These are phyloP conservation scores for Podilymbus podiceps DNA, from an alignment of 2,113 vertebrate genomes.

Conservation along the genomic window DNA sequence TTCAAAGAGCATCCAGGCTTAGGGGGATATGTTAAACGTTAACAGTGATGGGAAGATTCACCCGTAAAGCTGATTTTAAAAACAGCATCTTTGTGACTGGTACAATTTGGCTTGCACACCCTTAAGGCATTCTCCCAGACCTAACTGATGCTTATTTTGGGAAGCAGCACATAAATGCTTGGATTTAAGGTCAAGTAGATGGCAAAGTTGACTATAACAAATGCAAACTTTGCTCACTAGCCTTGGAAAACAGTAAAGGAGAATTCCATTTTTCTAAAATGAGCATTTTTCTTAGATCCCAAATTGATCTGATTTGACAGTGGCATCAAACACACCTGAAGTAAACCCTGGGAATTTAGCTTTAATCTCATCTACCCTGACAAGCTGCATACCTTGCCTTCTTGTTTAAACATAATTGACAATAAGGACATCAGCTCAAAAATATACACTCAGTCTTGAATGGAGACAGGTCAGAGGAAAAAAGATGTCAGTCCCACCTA, in stretches of 20 bases:
- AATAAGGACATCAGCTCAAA: background rate
- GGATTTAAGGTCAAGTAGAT: constrained; percentile 67
- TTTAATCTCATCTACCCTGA: background rate
- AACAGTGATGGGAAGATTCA: constrained; percentile 39
- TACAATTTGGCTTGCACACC: constrained; percentile 19
- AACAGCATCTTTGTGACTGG: constrained; percentile 33
- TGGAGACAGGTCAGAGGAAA: background rate
- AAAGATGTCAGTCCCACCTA: background rate
- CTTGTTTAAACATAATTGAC: background rate
- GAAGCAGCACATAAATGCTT: constrained; percentile 57
- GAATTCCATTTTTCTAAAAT: background rate
- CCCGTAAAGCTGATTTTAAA: constrained; percentile 7
- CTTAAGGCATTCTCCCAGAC: constrained; percentile 50
- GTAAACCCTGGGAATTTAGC: background rate
- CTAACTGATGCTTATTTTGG: constrained; percentile 61
- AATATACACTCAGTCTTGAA: background rate
- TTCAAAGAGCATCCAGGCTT: constrained; percentile 67
- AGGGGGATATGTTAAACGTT: constrained; percentile 45
- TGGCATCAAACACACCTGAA: background rate
- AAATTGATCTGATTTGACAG: background rate
- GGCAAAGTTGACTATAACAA: constrained; percentile 40
- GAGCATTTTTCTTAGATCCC: background rate
- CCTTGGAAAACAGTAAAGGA: background rate
- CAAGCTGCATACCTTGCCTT: background rate
- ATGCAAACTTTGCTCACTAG: constrained; percentile 40